These are phyloP conservation scores for Nipponacmea schrenckii DNA, from an alignment of 2,888 invertebrate genomes.

Conservation along the genomic window DNA sequence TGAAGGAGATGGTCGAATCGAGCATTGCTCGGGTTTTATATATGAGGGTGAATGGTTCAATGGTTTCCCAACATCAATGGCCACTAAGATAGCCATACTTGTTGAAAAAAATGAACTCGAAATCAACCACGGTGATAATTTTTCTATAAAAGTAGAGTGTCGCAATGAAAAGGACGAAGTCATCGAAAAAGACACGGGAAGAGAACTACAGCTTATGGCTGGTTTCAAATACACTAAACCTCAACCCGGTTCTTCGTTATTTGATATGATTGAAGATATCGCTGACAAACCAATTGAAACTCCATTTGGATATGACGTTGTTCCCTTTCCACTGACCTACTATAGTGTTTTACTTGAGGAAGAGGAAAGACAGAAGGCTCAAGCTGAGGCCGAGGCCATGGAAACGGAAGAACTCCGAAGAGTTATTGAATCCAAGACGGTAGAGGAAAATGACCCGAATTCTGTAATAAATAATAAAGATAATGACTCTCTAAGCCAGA, in stretches of 20 bases:
- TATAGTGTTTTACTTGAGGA: constrained; percentile 36
- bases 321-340: constrained; percentile 62
- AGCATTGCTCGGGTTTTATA: constrained; percentile 61
- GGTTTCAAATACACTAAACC: constrained; percentile 60
- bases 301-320: constrained; percentile 63
- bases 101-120: constrained; percentile 35
- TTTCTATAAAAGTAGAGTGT: constrained; percentile 56
- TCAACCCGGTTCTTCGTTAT: constrained; percentile 55
- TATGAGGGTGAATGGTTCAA: constrained; percentile 63
- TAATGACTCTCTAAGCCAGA: background rate
- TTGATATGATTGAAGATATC: constrained; percentile 65
- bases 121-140: constrained; percentile 53
- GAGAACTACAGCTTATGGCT: constrained; percentile 59
- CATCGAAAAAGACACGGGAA: constrained; percentile 55
- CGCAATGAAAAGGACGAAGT: constrained; percentile 53
- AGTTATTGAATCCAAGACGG: background rate
- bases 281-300: constrained; percentile 59
- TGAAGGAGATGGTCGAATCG: constrained; percentile 61
- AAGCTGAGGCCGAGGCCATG: constrained; percentile 30
- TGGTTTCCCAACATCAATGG: constrained; percentile 55
- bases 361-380: constrained; percentile 20
- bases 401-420: constrained; percentile 7
- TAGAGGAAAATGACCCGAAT: background rate
- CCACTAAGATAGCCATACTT: constrained; percentile 53
- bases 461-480: background rate